These are phyloP conservation scores for Squalus acanthias DNA, from an alignment of 2,797 vertebrate species.

Conservation along the genomic window DNA sequence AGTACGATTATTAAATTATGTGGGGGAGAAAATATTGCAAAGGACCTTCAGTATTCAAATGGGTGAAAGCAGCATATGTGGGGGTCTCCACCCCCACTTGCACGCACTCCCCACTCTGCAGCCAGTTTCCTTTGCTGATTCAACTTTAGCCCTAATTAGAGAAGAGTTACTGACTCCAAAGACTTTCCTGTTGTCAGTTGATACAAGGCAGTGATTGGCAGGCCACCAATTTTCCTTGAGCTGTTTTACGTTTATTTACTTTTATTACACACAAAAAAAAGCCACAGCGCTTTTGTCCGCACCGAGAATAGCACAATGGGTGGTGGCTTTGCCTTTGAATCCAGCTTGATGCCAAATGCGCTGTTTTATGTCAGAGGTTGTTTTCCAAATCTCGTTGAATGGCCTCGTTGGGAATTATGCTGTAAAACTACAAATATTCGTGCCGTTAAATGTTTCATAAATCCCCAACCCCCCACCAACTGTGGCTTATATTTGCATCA, in stretches of 20 bases:
- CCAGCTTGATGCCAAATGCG: neutral
- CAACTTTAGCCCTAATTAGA: slow-evolving; percentile 26
- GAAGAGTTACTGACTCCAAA: neutral
- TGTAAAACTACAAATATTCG: neutral
- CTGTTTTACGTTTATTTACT: slow-evolving; percentile 32
- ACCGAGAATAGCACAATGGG: slow-evolving; percentile 25
- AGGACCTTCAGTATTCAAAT: neutral
- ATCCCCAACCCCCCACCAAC: neutral
- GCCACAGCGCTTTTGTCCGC: neutral
- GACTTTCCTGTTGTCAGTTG: neutral
- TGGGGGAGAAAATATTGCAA: neutral
- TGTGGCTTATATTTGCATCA: neutral
- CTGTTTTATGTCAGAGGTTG: neutral
- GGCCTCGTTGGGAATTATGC: neutral
- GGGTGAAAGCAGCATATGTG: neutral
- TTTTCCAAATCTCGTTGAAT: neutral
- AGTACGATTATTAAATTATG: neutral
- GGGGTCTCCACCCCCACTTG: neutral
- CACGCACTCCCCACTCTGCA: no score
- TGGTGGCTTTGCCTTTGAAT: neutral
- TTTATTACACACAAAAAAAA: slow-evolving; percentile 19
- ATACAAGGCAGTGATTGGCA: slow-evolving; percentile 37
- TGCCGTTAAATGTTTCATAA: neutral
- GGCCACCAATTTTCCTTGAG: slow-evolving; percentile 34
- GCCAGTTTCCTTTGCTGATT: neutral